Percentiles rank a stretch among this genome's conserved stretches.
phyloP scores from a whole-genome alignment of 2,113 vertebrate species.

The Toxotes chatareus region DNA sequence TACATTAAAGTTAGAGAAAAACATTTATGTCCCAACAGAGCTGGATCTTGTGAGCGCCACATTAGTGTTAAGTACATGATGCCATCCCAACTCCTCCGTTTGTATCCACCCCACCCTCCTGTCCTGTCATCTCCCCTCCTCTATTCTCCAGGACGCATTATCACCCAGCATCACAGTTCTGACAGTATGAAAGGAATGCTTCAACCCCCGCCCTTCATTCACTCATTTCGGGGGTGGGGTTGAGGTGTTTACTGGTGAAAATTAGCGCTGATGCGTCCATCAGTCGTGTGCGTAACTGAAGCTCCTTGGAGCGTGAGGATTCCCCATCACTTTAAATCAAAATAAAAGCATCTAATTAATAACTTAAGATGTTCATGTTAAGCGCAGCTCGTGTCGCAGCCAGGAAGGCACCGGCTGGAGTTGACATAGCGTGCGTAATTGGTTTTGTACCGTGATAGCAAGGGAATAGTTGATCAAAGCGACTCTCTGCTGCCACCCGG shows the following conservation, averaged over 20 bases:
- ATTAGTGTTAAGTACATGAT: not conserved
- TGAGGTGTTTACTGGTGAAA: not conserved
- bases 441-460: not conserved
- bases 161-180: not conserved
- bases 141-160: not conserved
- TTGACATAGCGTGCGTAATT: constrained; percentile 3
- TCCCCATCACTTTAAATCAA: not conserved
- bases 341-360: not conserved
- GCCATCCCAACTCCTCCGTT: constrained; percentile 6
- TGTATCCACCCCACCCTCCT: constrained; percentile 5
- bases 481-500: constrained; percentile 70
- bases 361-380: not conserved
- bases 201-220: not conserved
- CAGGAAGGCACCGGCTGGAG: not conserved
- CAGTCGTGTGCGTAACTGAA: constrained; percentile 29
- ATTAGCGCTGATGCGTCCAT: not conserved
- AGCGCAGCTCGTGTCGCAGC: not conserved
- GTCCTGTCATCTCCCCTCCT: not conserved
- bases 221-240: not conserved
- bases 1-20: not conserved
- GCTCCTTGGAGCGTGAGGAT: not conserved
- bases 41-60: not conserved
- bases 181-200: not conserved
- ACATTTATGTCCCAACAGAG: not conserved
- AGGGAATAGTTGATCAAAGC: not conserved